Evolutionary conservation across 2,113 vertebrate genomes (phyloP).

Genomic region (Martes martes): DNA sequence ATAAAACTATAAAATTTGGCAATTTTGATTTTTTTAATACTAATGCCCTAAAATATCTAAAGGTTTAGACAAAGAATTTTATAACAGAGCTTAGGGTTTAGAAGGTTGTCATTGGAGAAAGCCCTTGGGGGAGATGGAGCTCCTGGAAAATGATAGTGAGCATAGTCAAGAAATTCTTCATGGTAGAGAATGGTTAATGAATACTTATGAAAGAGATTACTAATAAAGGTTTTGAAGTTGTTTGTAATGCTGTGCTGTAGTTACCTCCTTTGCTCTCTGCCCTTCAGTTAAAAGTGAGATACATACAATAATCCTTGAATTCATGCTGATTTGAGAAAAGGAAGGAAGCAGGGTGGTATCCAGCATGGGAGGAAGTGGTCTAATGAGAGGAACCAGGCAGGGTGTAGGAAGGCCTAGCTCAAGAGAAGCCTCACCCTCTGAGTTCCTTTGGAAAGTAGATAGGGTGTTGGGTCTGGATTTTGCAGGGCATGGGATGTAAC

Average conservation of each 20-base stretch:
- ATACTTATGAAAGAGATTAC: not conserved
- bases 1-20: not conserved
- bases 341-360: not conserved
- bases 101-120: not conserved
- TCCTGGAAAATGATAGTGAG: not conserved
- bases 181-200: not conserved
- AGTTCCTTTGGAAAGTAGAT: not conserved
- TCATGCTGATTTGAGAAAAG: not conserved
- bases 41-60: not conserved
- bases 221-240: not conserved
- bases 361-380: not conserved
- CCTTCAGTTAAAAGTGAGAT: not conserved
- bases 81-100: not conserved
- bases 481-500: no score
- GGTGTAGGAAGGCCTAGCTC: not conserved
- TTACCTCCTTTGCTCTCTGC: no score
- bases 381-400: not conserved
- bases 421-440: not conserved
- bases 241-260: not conserved
- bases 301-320: not conserved
- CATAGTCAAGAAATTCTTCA: not conserved
- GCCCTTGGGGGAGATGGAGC: not conserved
- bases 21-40: not conserved
- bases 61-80: not conserved
- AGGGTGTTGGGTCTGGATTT: not conserved